Percentiles rank a stretch among this genome's conserved stretches.
These are phyloP conservation scores for Sympetrum striolatum DNA, from an alignment of 2,888 invertebrate species.

Conservation along the genomic window DNA sequence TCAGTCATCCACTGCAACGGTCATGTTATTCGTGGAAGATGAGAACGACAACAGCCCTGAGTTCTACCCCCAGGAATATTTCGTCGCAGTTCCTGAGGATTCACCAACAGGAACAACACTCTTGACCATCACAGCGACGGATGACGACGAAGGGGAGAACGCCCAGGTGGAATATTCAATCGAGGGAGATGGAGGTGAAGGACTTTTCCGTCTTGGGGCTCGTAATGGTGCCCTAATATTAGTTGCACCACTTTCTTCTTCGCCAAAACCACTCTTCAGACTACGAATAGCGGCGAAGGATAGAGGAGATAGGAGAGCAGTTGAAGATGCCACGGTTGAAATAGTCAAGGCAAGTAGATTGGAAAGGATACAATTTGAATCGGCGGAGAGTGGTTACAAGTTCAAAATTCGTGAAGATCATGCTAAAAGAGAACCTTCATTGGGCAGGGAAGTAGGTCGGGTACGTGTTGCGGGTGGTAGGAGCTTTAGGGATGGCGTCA, in stretches of 20 bases:
- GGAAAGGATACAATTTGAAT: conserved; percentile 77
- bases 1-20: conserved; percentile 88
- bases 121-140: conserved; percentile 79
- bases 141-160: conserved; percentile 89
- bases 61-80: conserved; percentile 90
- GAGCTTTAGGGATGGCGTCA: conserved; percentile 59
- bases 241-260: conserved; percentile 69
- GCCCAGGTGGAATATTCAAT: conserved; percentile 79
- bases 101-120: conserved; percentile 70
- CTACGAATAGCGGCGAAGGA: conserved; percentile 82
- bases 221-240: conserved; percentile 77
- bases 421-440: conserved; percentile 65
- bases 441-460: conserved; percentile 78
- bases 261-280: conserved; percentile 73
- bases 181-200: conserved; percentile 76
- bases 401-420: conserved; percentile 86
- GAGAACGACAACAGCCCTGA: conserved; percentile 92
- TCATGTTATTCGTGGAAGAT: conserved; percentile 80
- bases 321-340: conserved; percentile 80
- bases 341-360: conserved; percentile 76
- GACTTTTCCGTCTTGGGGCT: conserved; percentile 80
- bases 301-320: conserved; percentile 75
- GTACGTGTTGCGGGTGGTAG: conserved; percentile 65
- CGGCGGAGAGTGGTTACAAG: conserved; percentile 73
- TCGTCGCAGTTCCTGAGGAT: conserved; percentile 76